A percentile compares a stretch with the other conserved stretches of the same genome.
Evolutionary conservation across 2,797 vertebrate genomes (phyloP).

Genomic region (Fundulus diaphanus): DNA sequence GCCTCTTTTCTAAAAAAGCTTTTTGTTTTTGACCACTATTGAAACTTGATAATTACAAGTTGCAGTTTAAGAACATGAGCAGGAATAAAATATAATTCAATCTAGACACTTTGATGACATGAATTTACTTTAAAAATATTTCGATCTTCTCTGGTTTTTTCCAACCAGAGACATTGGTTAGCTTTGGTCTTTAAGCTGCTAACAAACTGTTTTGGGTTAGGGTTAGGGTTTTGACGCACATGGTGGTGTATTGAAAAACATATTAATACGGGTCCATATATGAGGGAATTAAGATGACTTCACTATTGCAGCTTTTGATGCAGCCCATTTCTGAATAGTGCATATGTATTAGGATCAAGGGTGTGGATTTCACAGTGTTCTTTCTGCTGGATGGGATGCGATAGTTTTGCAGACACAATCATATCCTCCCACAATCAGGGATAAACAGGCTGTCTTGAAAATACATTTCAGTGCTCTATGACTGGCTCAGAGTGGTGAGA

Average conservation of each 20-base stretch:
- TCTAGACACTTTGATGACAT: not conserved
- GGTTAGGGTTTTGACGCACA: no score
- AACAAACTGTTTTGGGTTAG: not conserved
- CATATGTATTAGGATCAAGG: not conserved
- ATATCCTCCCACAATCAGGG: not conserved
- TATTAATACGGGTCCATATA: not conserved
- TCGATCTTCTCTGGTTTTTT: no score
- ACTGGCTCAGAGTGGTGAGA: not conserved
- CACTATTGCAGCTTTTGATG: not conserved
- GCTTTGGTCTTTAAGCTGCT: not conserved
- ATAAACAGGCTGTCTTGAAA: not conserved
- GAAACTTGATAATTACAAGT: not conserved
- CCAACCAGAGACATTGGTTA: not conserved
- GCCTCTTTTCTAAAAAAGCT: not conserved
- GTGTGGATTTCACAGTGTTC: not conserved
- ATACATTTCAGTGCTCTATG: not conserved
- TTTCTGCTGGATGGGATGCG: not conserved
- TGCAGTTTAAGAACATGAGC: not conserved
- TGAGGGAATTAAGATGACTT: not conserved
- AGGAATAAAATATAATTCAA: not conserved
- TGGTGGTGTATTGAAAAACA: not conserved
- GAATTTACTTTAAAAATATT: not conserved
- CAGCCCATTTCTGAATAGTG: not conserved
- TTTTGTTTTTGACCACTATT: not conserved
- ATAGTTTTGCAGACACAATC: not conserved